These are phyloP conservation scores for Cyprinus carpio DNA, from an alignment of 2,113 vertebrate species.

Conservation along the genomic window DNA sequence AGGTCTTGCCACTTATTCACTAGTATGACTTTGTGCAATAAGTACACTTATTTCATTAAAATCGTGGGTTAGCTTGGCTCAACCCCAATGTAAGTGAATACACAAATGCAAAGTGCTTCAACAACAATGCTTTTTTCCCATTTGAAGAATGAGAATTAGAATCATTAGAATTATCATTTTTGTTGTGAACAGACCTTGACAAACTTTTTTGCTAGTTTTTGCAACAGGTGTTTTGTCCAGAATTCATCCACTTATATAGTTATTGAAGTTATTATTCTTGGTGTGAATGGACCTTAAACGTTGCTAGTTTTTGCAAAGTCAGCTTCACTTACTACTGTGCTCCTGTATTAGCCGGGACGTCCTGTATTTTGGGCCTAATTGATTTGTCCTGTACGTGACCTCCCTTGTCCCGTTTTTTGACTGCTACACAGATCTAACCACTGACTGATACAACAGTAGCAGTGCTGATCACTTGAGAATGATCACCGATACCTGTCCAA, in stretches of 20 bases:
- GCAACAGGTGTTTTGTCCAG: not conserved
- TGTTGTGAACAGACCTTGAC: not conserved
- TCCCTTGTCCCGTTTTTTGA: too few relatives aligned
- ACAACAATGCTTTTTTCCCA: not conserved
- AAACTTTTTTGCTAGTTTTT: not conserved
- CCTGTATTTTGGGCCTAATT: too few relatives aligned
- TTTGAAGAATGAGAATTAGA: not conserved
- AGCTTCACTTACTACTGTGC: not conserved
- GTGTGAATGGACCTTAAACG: not conserved
- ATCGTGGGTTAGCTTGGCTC: not conserved
- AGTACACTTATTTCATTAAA: conserved; percentile 20
- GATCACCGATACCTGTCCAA: too few relatives aligned
- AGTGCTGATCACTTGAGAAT: too few relatives aligned
- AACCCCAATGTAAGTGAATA: not conserved
- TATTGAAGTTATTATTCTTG: not conserved
- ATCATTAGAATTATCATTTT: not conserved
- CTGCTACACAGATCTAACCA: too few relatives aligned
- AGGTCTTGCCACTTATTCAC: not conserved
- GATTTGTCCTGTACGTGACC: too few relatives aligned
- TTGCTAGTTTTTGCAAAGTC: not conserved
- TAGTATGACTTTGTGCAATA: not conserved
- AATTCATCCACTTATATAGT: not conserved
- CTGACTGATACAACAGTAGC: too few relatives aligned
- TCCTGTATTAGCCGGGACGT: too few relatives aligned
- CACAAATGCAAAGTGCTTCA: not conserved